Conservation (phyloP, 2,797 vertebrate genomes). For the Neosilurus mollespiculum region DNA sequence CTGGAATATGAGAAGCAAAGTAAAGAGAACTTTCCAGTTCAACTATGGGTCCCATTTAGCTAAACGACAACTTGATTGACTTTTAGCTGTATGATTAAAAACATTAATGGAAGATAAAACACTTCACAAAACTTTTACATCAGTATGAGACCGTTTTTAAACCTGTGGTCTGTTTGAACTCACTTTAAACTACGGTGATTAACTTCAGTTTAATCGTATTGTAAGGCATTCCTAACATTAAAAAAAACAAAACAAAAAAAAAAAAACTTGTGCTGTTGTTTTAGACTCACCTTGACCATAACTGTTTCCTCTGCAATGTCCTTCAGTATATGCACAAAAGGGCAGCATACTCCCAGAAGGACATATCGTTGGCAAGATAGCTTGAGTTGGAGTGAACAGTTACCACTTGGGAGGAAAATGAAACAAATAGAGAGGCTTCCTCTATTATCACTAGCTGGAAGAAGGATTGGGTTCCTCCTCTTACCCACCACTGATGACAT, state of each 20-base stretch:
- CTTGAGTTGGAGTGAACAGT: conserved; percentile 21
- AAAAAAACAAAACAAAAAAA: not conserved
- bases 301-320: conserved; percentile 34
- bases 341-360: conserved; percentile 34
- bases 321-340: conserved; percentile 33
- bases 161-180: conserved; percentile 20
- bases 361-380: conserved; percentile 32
- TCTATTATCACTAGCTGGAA: conserved; percentile 29
- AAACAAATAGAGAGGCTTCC: conserved; percentile 41
- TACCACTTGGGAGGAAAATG: conserved; percentile 45
- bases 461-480: conserved; percentile 20
- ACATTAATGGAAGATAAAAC: conserved; percentile 24
- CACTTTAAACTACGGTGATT: conserved; percentile 3
- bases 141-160: conserved; percentile 23
- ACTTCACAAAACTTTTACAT: conserved; percentile 3
- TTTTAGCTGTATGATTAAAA: conserved; percentile 25
- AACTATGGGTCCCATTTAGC: conserved; percentile 31
- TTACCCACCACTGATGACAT: conserved; percentile 37
- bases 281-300: conserved; percentile 49
- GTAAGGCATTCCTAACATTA: conserved; percentile 17
- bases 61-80: conserved; percentile 23
- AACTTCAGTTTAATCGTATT: not conserved
- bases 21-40: conserved; percentile 40
- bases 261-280: not conserved
- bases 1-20: conserved; percentile 35